phyloP scores from a whole-genome alignment of 2,797 vertebrate species.

The Hippocampus kuda region DNA sequence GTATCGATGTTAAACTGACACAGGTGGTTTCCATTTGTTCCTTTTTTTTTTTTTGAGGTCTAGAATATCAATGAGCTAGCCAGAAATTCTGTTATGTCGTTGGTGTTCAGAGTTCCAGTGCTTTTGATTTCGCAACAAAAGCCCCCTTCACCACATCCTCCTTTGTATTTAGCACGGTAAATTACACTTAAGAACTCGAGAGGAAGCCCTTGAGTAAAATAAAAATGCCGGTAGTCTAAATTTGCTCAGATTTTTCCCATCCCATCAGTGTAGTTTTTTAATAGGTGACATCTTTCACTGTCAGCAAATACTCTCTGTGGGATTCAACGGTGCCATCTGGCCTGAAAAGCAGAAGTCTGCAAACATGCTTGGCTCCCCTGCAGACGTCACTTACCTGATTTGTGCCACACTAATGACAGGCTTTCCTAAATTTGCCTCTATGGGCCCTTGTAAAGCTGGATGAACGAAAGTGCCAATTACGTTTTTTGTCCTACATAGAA shows the following conservation, averaged over 20 bases:
- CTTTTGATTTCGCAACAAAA: neutral
- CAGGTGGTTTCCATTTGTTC: too few species aligned
- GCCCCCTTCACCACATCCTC: neutral
- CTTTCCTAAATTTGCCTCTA: slow-evolving; percentile 23
- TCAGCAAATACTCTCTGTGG: neutral
- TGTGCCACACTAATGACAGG: slow-evolving; percentile 31
- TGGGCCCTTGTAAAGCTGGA: slow-evolving; percentile 10
- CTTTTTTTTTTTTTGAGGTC: neutral
- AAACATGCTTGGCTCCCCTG: slow-evolving; percentile 26
- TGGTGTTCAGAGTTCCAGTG: neutral
- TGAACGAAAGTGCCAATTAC: slow-evolving; percentile 16
- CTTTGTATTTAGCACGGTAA: neutral
- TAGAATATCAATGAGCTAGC: neutral
- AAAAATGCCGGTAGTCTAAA: neutral
- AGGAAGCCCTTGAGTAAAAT: neutral
- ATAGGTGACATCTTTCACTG: neutral
- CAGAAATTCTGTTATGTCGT: neutral
- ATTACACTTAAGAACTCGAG: neutral
- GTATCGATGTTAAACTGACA: too few species aligned
- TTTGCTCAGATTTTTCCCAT: neutral
- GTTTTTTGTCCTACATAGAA: slow-evolving; percentile 16
- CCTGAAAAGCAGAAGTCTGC: slow-evolving; percentile 7
- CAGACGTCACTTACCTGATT: slow-evolving; percentile 36
- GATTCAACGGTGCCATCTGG: slow-evolving; percentile 7
- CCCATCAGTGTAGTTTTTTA: neutral